phyloP scores from a whole-genome alignment of 2,113 vertebrate species.

The Poecilia latipinna region DNA sequence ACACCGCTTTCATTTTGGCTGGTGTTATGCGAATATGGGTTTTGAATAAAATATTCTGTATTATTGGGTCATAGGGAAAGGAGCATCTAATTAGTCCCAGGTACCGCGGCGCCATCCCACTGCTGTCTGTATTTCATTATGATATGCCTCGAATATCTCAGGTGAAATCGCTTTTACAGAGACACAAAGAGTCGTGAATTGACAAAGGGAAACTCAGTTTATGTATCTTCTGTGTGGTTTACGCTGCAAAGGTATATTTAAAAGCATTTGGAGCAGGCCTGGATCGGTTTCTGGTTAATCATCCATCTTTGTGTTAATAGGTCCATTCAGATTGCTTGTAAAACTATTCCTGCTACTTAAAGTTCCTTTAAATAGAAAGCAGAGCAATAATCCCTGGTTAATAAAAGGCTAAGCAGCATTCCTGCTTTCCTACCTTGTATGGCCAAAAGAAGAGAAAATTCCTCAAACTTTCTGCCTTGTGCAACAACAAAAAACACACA shows the following conservation, averaged over 20 bases:
- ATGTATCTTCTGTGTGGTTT: not conserved
- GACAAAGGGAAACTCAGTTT: not conserved
- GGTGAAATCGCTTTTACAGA: not conserved
- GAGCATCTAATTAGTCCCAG: not conserved
- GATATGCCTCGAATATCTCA: not conserved
- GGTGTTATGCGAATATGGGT: conserved; percentile 6
- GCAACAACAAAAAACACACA: no score
- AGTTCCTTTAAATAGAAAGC: not conserved
- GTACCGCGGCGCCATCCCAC: not conserved
- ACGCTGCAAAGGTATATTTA: not conserved
- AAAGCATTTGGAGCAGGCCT: not conserved
- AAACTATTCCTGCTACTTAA: not conserved
- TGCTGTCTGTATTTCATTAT: not conserved
- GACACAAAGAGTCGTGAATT: not conserved
- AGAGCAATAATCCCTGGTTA: not conserved
- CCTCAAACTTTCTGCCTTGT: no score
- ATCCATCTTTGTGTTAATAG: no score
- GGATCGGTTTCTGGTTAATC: not conserved
- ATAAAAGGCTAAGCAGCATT: not conserved
- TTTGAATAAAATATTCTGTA: not conserved
- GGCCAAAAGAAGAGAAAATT: no score
- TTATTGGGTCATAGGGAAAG: not conserved
- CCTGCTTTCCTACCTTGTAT: no score
- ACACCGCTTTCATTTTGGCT: not conserved
- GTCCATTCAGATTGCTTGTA: not conserved